Evolutionary conservation across 2,888 invertebrate genomes (phyloP).

Genomic region (Vannuccia rotundouncinata): DNA sequence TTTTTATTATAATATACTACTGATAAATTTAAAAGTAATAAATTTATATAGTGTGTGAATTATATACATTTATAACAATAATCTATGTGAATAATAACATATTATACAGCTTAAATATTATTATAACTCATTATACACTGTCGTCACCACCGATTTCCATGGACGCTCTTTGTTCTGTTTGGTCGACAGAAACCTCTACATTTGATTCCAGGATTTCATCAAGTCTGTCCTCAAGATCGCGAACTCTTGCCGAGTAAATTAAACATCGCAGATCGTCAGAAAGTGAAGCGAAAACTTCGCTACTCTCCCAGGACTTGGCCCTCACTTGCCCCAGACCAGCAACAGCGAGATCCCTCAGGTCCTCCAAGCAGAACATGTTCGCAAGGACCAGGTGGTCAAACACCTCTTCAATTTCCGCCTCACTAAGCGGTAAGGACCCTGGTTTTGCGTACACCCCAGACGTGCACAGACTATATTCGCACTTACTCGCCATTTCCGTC

Average conservation of each 20-base stretch:
- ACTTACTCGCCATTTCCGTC: neutral
- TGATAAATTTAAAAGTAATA: no score
- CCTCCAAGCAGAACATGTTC: neutral
- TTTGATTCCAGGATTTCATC: no score
- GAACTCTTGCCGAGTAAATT: neutral
- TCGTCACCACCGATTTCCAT: no score
- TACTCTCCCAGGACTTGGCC: neutral
- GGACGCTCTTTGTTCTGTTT: no score
- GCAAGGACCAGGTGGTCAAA: constrained; percentile 1
- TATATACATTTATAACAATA: no score
- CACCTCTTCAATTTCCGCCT: neutral
- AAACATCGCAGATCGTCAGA: neutral
- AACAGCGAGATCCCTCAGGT: neutral
- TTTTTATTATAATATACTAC: no score
- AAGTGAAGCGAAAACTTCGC: neutral
- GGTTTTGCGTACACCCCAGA: neutral
- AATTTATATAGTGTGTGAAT: no score
- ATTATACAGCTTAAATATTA: no score
- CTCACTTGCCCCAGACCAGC: neutral
- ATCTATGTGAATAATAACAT: no score
- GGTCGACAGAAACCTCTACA: no score
- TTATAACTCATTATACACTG: no score
- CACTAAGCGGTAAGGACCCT: neutral
- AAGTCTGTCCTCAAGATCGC: neutral
- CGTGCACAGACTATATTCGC: neutral